Evolutionary conservation across 2,888 invertebrate genomes (phyloP), one percentile per base, ranked within the genome.

Genomic region (Dryadula phaetusa): DNA sequence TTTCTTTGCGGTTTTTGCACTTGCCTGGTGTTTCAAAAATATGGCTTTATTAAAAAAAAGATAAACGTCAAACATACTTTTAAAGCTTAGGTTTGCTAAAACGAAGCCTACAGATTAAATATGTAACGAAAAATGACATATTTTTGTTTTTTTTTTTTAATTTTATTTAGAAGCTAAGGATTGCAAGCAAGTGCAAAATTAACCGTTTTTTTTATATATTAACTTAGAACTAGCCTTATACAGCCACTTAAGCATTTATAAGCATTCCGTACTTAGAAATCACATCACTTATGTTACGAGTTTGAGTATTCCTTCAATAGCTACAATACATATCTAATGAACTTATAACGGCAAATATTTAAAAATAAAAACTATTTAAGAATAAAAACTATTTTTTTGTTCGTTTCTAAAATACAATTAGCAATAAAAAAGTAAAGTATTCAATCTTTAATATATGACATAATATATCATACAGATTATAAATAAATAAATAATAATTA

Each of bases 171-270:
- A 47, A 52, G 49, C 44, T 28, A 47, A 66, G n/a, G 0, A 32
- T 64, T 34, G 37, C 49, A 22, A 74, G 75, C 73, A 74, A 75
- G 72, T 73, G 74, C 73, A 75, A 75, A 74, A 65, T 67, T 0
- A 74, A 71, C 75, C 70, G 76, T 47, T 44, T 76, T 47, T 44
- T 63, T 76, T 81, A 79, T 84, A 88, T 28, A 49, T 42, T 81
- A 86, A 84, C 89, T 88, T 91, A 91, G 72, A 75, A 70, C 83
- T 88, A 87, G 56, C 70, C 78, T 88, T 87, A 86, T 70, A 76
- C 84, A 88, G 88, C 89, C 89, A 90, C 85, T 77, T 82, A 91
- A 90, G 91, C 90, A 83, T 81, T 52, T 77, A 75, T 82, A 90
- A 91, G 90, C 91, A 81, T 85, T 85, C 77, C 74, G 79, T 81